Percentiles rank a stretch among this genome's conserved stretches.
These are phyloP conservation scores for Pectinophora gossypiella DNA, from an alignment of 1,140 invertebrate species.

Conservation along the genomic window DNA sequence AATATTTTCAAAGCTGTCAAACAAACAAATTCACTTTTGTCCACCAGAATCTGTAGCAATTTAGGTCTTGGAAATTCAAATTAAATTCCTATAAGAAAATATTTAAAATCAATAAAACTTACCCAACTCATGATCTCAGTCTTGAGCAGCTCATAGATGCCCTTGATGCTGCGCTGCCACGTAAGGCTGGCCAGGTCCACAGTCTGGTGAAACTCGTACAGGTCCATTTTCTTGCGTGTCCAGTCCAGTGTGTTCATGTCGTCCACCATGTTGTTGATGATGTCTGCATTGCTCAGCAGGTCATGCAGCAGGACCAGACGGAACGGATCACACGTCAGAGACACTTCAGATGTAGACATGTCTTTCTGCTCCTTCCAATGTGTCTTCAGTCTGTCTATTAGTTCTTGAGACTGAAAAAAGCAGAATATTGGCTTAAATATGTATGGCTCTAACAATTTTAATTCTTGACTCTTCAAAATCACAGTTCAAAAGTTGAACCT, in stretches of 20 bases:
- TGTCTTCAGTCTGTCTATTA: slow-evolving; percentile 44
- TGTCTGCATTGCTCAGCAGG: slow-evolving; percentile 72
- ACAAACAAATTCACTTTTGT: too few relatives aligned
- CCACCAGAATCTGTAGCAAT: too few relatives aligned
- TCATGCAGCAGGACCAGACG: slow-evolving; percentile 77
- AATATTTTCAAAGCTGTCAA: too few relatives aligned
- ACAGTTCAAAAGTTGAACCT: too few relatives aligned
- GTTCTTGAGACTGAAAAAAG: slow-evolving; percentile 50
- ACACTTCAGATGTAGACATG: slow-evolving; percentile 34
- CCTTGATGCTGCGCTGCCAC: slow-evolving; percentile 72
- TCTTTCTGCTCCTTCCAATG: slow-evolving; percentile 54
- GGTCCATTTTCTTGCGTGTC: slow-evolving; percentile 79
- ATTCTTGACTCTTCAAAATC: too few relatives aligned
- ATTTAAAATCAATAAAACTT: slow-evolving; percentile 17
- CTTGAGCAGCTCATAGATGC: slow-evolving; percentile 76
- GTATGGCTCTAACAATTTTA: neutral
- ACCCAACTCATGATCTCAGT: slow-evolving; percentile 77
- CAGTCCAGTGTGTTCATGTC: slow-evolving; percentile 81
- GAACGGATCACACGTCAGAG: slow-evolving; percentile 55
- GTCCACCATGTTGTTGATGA: slow-evolving; percentile 77
- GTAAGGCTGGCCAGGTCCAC: slow-evolving; percentile 77
- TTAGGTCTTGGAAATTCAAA: too few relatives aligned
- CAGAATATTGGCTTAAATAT: neutral
- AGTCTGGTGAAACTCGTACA: slow-evolving; percentile 84
- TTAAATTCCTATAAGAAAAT: too few relatives aligned